Base-by-base conservation (phyloP, 2,797 vertebrate species). In the Chelonia mydas region DNA sequence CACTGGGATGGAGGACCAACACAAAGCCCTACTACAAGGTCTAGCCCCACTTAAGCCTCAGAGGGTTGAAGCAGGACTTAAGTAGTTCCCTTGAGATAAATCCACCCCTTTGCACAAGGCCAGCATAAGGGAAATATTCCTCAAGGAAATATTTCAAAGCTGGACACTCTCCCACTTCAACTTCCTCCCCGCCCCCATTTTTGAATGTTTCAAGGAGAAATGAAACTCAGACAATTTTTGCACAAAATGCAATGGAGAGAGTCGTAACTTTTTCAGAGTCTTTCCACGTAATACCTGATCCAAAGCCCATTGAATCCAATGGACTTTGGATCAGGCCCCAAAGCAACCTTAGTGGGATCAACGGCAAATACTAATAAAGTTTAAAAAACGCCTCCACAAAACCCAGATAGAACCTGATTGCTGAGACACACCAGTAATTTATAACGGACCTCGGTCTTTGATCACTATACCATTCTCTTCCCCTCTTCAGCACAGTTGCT, bases 361-460 rank as follows among this genome's bases (percentile, higher is more conserved):
- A 86, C 88, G 96, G 91, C 84, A 95, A 95, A 95, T 88, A 81
- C 72, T 74, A 93, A 57, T 84, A 92, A 91, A 81, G 95, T 96
- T 94, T 88, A 92, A 61, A 59, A 97, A 94, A 86, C 94, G 59
- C 83, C 8, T 5, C 90, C 87, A 45, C 86, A 93, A 79, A 97
- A 86, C 59, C 94, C 79, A 94, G 96, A 95, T 81, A 96, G 37
- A 96, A 94, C 68, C 81, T 23, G 83, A 89, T 11, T 92, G 54
- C 27, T 31, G 81, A 53, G 88, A 96, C 37, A 49, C 86, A 91
- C 50, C 84, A 92, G 90, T 95, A 93, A 95, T 94, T 97, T 93
- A 93, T 94, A 93, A 92, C 31, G 84, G 68, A 93, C 72, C 61
- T 83, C 81, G 87, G 79, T 95, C 93, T 93, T 97, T 97, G 97